A percentile compares a stretch with the other conserved stretches of the same genome.
Evolutionary conservation across 2,888 invertebrate genomes (phyloP).

Genomic region (Drosophila hawaiiensis): DNA sequence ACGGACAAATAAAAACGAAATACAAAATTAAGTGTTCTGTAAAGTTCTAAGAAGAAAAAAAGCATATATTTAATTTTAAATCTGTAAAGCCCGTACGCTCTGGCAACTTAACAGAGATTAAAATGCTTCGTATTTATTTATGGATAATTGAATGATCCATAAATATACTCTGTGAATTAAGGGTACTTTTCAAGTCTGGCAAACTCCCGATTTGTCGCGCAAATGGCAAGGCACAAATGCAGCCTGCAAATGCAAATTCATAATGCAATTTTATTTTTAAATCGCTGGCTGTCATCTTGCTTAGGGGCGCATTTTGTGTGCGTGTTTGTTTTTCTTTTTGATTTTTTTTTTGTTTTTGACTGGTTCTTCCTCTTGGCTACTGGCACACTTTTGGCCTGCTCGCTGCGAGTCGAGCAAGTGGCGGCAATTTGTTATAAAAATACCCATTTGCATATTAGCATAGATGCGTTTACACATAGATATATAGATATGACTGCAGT

Average conservation of each 20-base stretch:
- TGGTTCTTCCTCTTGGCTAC: conserved; percentile 30
- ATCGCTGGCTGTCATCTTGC: conserved; percentile 62
- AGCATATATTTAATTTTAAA: not conserved
- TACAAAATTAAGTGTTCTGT: not conserved
- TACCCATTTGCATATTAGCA: conserved; percentile 58
- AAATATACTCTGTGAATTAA: not conserved
- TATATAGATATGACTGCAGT: conserved; percentile 11
- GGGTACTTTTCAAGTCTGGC: conserved; percentile 11
- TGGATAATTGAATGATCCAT: not conserved
- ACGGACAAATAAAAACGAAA: accelerated
- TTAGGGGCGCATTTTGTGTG: conserved; percentile 20
- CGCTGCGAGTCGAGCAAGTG: conserved; percentile 60
- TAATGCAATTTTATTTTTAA: conserved; percentile 81
- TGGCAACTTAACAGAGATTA: not conserved
- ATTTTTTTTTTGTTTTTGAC: conserved; percentile 3
- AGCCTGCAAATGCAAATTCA: conserved; percentile 62
- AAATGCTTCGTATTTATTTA: not conserved
- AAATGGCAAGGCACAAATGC: conserved; percentile 47
- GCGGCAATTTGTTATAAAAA: conserved; percentile 75
- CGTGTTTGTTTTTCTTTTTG: not conserved
- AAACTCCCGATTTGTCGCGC: not conserved
- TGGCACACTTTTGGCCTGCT: conserved; percentile 69
- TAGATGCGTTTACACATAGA: conserved; percentile 2
- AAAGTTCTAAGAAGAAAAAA: not conserved
- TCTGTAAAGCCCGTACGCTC: not conserved